Evolutionary conservation across 64 coral and sea anemone species (phyloP), one percentile per base, ranked within the genome.

Genomic region (Pocillopora verrucosa): DNA sequence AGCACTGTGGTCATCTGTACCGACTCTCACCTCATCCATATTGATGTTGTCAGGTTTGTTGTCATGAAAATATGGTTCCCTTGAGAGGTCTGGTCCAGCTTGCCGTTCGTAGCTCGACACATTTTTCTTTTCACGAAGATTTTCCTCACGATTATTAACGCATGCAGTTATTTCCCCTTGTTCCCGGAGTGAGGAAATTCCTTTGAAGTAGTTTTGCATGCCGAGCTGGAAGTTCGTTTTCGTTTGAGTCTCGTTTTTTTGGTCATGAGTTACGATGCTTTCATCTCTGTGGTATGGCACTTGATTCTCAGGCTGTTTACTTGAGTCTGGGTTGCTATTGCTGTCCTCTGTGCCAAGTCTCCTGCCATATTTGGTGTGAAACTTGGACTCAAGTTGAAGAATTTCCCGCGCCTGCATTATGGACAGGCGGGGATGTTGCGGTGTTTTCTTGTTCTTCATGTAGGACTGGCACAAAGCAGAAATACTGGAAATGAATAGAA

Each of bases 371-470:
- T 97, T 97, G 76, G 70, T 67, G 10, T 87, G 84, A 72, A 97
- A 93, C 72, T 90, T 97, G 25, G 60, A 80, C 77, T 97, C 95
- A 83, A 86, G 88, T 15, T 97, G 91, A 34, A 97, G 78, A 62
- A 97, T 93, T 90, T 97, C 95, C 15, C 88, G 88, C 9, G 95
- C 79, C 74, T 97, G 88, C 92, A 94, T 97, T 90, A 93, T 91
- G 13, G 91, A 97, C 19, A 88, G 74, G 36, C 92, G 92, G 11
- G 79, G 83, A 56, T 97, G 95, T 16, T 94, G 91, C 20, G 88
- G 88, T 87, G 41, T 51, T 51, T 94, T 97, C 69, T 24, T 89
- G 56, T 75, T 93, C 37, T 65, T 88, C 13, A 94, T 7, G 79
- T 91, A 97, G 61, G 69, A 79, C 72, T 93, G 72, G 76, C 84